Percentiles rank a stretch among this genome's conserved stretches.
Conservation (phyloP, 2,888 invertebrate species). For the Agonopterix arenella region DNA sequence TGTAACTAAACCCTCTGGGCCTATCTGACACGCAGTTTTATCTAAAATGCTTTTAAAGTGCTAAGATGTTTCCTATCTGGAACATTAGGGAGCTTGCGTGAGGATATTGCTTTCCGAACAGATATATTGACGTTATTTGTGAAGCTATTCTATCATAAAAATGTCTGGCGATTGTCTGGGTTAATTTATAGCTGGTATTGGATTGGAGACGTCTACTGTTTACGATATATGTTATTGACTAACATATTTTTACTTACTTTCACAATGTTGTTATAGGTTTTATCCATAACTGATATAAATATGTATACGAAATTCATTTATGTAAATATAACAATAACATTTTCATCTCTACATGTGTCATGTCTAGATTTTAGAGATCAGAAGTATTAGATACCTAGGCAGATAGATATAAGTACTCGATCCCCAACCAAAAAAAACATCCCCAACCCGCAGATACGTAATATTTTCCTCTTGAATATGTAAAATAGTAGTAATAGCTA, state of each 20-base stretch:
- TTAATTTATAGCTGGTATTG: slow-evolving; percentile 38
- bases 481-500: too few species aligned
- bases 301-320: too few species aligned
- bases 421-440: too few species aligned
- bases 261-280: background rate
- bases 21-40: slow-evolving; percentile 50
- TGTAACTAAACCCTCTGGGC: slow-evolving; percentile 55
- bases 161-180: slow-evolving; percentile 45
- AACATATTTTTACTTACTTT: slow-evolving; percentile 6
- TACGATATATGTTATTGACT: background rate
- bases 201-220: too few species aligned
- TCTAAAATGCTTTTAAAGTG: slow-evolving; percentile 65
- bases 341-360: too few species aligned
- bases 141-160: slow-evolving; percentile 52
- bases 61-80: slow-evolving; percentile 38
- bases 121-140: slow-evolving; percentile 60
- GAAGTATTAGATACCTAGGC: too few species aligned
- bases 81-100: slow-evolving; percentile 8
- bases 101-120: slow-evolving; percentile 27
- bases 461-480: too few species aligned
- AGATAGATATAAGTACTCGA: too few species aligned
- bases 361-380: too few species aligned
- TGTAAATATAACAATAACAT: too few species aligned
- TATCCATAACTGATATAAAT: too few species aligned
- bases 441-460: too few species aligned